A percentile compares a stretch with the other conserved stretches of the same genome.
Evolutionary conservation across 2,797 vertebrate species (phyloP).

Genomic region (Carapus acus): DNA sequence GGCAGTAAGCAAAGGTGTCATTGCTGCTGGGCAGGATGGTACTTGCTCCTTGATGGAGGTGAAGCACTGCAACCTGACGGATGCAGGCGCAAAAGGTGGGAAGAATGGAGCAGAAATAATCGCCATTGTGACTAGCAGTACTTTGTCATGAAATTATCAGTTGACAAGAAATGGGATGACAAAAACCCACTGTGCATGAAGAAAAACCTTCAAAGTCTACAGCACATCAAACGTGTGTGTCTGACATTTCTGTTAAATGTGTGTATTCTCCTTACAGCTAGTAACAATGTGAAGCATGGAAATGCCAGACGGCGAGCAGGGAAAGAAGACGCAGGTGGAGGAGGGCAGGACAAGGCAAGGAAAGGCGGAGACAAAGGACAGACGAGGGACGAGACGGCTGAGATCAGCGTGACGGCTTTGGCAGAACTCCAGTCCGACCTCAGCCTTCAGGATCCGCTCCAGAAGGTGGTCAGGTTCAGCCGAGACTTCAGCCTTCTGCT

Average conservation of each 20-base stretch:
- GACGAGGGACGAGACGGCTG: conserved; percentile 61
- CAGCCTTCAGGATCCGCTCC: conserved; percentile 80
- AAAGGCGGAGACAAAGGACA: conserved; percentile 22
- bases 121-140: too few species aligned
- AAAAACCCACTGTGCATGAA: too few species aligned
- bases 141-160: too few species aligned
- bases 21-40: conserved; percentile 88
- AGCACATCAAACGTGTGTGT: too few species aligned
- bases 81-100: conserved; percentile 63
- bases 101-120: too few species aligned
- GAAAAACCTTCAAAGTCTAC: too few species aligned
- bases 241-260: background rate
- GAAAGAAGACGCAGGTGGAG: conserved; percentile 55
- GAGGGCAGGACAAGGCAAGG: conserved; percentile 24
- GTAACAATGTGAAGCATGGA: conserved; percentile 49
- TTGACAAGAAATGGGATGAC: too few species aligned
- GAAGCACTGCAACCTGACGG: conserved; percentile 41
- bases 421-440: conserved; percentile 81
- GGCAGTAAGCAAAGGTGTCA: conserved; percentile 79
- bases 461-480: conserved; percentile 88
- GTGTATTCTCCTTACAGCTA: conserved; percentile 27
- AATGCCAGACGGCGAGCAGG: conserved; percentile 60
- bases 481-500: conserved; percentile 77
- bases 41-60: conserved; percentile 82
- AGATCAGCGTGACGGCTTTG: conserved; percentile 73